These are phyloP conservation scores for Naja naja DNA, from an alignment of 2,113 vertebrate genomes.

Conservation along the genomic window DNA sequence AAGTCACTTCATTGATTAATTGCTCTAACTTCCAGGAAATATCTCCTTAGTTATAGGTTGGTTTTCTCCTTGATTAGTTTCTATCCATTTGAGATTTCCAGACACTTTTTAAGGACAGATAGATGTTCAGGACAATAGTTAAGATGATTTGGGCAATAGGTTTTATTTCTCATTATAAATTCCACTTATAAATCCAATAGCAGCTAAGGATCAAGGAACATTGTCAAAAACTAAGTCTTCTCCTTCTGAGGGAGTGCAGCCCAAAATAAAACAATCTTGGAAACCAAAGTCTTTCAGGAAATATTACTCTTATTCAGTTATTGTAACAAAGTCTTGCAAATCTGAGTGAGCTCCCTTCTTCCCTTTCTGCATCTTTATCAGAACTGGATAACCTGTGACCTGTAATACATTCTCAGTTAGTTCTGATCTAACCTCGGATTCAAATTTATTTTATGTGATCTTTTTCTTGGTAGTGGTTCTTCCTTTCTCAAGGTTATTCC, in stretches of 20 bases:
- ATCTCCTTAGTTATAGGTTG: too few relatives aligned
- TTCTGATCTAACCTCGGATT: neutral
- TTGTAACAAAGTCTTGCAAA: neutral
- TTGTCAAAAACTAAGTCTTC: neutral
- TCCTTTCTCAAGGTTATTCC: neutral
- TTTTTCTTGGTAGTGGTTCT: neutral
- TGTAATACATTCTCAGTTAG: neutral
- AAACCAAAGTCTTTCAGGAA: neutral
- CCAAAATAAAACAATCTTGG: neutral
- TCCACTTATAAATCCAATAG: neutral
- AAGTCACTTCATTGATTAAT: too few relatives aligned
- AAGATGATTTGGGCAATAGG: neutral
- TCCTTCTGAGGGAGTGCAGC: neutral
- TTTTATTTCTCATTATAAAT: neutral
- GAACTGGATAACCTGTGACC: neutral
- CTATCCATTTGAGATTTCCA: neutral
- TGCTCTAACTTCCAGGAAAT: too few relatives aligned
- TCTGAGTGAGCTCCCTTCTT: neutral
- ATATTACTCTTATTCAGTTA: neutral
- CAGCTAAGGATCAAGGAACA: neutral
- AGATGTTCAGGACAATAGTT: neutral
- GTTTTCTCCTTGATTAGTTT: too few relatives aligned
- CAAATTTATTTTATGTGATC: too few relatives aligned
- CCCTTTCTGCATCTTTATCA: neutral
- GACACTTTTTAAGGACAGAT: neutral